Conservation (phyloP, 2,797 vertebrate species). For the Chrysocyon brachyurus region DNA sequence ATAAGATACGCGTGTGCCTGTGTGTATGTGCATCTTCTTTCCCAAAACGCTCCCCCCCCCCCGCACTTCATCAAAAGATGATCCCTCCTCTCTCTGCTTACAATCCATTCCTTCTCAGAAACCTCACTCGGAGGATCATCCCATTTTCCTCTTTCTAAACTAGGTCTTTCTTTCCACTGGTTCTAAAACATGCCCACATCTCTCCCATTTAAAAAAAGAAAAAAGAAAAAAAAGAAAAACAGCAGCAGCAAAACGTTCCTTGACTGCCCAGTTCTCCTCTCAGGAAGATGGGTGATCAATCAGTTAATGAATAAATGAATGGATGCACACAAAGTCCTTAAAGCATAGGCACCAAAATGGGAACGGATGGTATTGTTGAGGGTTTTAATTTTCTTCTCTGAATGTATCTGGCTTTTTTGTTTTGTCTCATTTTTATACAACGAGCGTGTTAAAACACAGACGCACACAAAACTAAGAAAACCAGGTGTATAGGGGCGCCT, state of each 20-base stretch:
- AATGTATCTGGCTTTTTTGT: neutral
- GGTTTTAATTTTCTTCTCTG: neutral
- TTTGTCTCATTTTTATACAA: neutral
- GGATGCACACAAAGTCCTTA: neutral
- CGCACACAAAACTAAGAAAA: neutral
- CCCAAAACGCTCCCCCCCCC: too few relatives aligned
- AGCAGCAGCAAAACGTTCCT: neutral
- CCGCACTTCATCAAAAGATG: neutral
- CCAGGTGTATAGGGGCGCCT: neutral
- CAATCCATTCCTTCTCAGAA: constrained; percentile 1
- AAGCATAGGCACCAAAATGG: neutral
- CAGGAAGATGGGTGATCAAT: neutral
- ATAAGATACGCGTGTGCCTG: neutral
- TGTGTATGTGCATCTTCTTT: neutral
- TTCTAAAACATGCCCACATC: neutral
- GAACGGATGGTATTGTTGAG: neutral
- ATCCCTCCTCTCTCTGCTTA: neutral
- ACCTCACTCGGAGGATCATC: neutral
- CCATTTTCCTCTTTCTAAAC: neutral
- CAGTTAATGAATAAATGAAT: neutral
- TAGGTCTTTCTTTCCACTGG: neutral
- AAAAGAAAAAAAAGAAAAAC: too few relatives aligned
- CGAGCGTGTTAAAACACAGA: neutral
- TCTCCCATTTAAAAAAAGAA: neutral
- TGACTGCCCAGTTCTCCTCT: neutral